phyloP scores from a whole-genome alignment of 2,797 vertebrate genomes.

The Amphiprion clarkii region DNA sequence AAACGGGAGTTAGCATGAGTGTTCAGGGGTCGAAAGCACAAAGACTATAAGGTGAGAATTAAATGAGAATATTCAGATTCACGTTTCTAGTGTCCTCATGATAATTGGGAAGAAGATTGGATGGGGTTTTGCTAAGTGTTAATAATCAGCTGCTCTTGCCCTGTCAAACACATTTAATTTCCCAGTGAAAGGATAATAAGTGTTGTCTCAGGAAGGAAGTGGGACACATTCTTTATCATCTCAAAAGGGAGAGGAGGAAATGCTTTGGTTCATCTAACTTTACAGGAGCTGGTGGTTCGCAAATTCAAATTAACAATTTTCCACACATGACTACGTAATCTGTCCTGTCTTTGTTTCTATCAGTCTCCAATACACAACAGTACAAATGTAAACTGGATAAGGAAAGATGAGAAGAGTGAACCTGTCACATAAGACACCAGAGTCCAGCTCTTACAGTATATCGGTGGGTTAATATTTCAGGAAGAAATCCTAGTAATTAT shows the following conservation, averaged over 20 bases:
- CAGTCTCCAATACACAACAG: background rate
- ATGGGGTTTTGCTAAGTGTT: slow-evolving; percentile 61
- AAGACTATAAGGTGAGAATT: slow-evolving; percentile 55
- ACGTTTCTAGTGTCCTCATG: slow-evolving; percentile 61
- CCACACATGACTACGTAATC: background rate
- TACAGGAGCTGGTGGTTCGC: slow-evolving; percentile 2
- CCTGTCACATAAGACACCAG: background rate
- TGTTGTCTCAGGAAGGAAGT: slow-evolving; percentile 69
- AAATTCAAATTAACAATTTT: background rate
- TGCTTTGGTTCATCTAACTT: background rate
- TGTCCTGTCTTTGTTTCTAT: background rate
- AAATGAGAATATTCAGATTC: slow-evolving; percentile 75
- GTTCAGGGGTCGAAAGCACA: slow-evolving; percentile 32
- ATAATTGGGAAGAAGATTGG: slow-evolving; percentile 61
- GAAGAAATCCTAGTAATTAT: too few relatives aligned
- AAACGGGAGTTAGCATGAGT: slow-evolving; percentile 49
- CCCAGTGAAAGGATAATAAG: slow-evolving; percentile 59
- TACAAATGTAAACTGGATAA: background rate
- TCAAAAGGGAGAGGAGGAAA: slow-evolving; percentile 18
- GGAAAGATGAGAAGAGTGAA: background rate
- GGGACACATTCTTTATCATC: slow-evolving; percentile 44
- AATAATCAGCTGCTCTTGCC: slow-evolving; percentile 58
- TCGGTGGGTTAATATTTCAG: background rate
- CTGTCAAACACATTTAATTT: slow-evolving; percentile 57
- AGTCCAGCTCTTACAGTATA: background rate